Base-by-base conservation (phyloP, 2,797 vertebrate species). In the Tapera naevia region DNA sequence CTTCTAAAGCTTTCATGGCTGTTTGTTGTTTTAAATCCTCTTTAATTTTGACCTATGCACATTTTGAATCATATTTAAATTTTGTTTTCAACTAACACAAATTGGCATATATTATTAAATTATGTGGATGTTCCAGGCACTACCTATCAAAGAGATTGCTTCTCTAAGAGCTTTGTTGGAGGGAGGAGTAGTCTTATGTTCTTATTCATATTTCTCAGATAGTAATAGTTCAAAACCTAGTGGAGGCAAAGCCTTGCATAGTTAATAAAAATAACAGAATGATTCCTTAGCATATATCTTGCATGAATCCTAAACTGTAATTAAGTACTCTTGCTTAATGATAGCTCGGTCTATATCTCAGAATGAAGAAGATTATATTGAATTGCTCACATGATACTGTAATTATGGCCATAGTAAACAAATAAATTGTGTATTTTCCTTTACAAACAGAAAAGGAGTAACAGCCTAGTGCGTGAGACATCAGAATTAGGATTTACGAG, bases 311-410 rank as follows among this genome's bases (percentile, higher is more conserved):
- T 80, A 88, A 93, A 37, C 51, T 82, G 41, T 75, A 75, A 88
- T 90, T 90, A 89, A 88, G 45, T 82, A 88, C 86, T 94, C 71
- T 90, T 91, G 46, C 53, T 89, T 86, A 86, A 82, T 75, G 67
- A 82, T 58, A 69, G 64, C 80, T 90, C 46, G 88, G 41, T 43
- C 41, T 90, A 5, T 32, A 45, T 80, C 46, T 75, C 0, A 1
- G 41, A 90, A 79, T 86, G 72, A 62, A 35, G 43, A 78, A 85
- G 57, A 74, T 89, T 82, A 51, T 80, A n/a, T 72, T 92, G 60
- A 76, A n/a, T 82, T 93, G 32, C 58, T 90, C 22, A 21, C 41
- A 35, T 35, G 72, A 71, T 74, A 45, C 76, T 62, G 22, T 90
- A 88, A 92, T 82, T 88, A 72, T 32, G 64, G 32, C 56, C 37